Conservation (phyloP, 2,797 vertebrate genomes). For the Hoplostethus mediterraneus region DNA sequence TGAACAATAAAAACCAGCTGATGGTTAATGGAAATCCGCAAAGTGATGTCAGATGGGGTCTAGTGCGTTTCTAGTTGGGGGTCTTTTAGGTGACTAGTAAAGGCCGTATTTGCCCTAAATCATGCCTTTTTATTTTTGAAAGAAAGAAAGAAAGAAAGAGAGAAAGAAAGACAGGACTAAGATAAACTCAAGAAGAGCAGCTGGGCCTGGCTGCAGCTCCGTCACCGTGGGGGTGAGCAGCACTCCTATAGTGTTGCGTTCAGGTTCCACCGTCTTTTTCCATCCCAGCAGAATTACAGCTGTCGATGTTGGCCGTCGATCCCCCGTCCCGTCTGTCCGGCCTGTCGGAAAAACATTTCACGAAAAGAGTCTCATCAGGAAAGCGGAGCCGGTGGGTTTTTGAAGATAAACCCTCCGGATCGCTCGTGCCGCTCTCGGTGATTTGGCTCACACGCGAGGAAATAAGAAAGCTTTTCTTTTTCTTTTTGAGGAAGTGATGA, state of each 20-base stretch:
- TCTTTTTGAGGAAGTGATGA: neutral
- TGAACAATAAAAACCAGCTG: too few species aligned
- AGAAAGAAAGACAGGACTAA: neutral
- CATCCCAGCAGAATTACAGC: constrained; percentile 32
- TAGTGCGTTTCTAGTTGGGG: too few species aligned
- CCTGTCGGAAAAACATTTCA: constrained; percentile 43
- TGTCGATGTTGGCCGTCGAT: constrained; percentile 31
- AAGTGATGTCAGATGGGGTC: too few species aligned
- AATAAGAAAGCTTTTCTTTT: constrained; percentile 1
- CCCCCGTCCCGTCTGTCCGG: constrained; percentile 24
- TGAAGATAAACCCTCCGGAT: too few species aligned
- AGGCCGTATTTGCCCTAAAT: too few species aligned
- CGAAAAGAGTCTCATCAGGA: constrained; percentile 39
- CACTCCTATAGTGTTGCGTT: neutral
- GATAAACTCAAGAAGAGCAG: neutral
- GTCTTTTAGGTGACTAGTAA: too few species aligned
- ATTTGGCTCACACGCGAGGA: neutral
- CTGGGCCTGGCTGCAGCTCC: constrained; percentile 4
- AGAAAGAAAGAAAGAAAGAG: neutral
- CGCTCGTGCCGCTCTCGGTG: too few species aligned
- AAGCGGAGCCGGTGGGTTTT: constrained; percentile 31
- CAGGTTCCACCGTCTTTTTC: constrained; percentile 14
- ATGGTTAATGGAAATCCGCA: too few species aligned
- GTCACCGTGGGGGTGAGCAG: constrained; percentile 9
- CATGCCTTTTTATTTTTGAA: too few species aligned